Evolutionary conservation across 35 echinoderm and acorn worm genomes (phyloP).

Genomic region (Lytechinus variegatus): DNA sequence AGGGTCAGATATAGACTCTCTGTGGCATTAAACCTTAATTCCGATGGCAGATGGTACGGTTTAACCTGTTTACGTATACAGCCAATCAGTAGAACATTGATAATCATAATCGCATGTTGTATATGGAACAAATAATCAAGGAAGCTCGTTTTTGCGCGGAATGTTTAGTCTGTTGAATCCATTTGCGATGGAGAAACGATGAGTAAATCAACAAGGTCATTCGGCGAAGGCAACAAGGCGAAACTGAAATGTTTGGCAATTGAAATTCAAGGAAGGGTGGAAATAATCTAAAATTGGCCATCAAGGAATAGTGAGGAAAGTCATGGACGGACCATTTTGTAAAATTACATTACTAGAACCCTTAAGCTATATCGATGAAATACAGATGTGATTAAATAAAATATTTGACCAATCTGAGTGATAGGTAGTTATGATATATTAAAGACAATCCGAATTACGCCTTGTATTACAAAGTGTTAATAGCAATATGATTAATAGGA

Average conservation of each 20-base stretch:
- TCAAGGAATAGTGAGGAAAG: too few relatives aligned
- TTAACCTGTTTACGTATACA: background rate
- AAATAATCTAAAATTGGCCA: too few relatives aligned
- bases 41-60: background rate
- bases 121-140: slow-evolving; percentile 6
- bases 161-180: slow-evolving; percentile 7
- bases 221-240: background rate
- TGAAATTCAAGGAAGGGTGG: background rate
- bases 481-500: too few relatives aligned
- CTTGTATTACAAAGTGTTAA: too few relatives aligned
- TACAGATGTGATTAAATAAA: too few relatives aligned
- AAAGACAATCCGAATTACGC: too few relatives aligned
- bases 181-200: background rate
- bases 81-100: background rate
- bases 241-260: background rate
- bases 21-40: background rate
- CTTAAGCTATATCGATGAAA: too few relatives aligned
- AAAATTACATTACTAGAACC: too few relatives aligned
- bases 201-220: slow-evolving; percentile 4
- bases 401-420: too few relatives aligned
- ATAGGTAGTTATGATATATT: too few relatives aligned
- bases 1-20: background rate
- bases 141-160: background rate
- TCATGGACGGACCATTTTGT: too few relatives aligned
- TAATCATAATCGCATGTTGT: background rate